Percentiles rank a stretch among this genome's conserved stretches.
These are phyloP conservation scores for Polyommatus iphigenia DNA, from an alignment of 2,888 invertebrate species.

Conservation along the genomic window DNA sequence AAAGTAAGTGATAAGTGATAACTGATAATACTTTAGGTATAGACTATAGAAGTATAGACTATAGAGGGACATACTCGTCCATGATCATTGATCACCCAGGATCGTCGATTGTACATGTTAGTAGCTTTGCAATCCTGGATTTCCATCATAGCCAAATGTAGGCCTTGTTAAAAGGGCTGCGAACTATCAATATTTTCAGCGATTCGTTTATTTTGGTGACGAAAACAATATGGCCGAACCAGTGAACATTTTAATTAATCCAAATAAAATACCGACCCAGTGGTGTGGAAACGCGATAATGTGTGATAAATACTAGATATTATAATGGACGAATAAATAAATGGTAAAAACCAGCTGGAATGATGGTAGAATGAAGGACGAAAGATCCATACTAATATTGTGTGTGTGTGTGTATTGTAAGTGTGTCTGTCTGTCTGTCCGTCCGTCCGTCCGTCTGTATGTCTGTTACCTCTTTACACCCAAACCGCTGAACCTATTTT, in stretches of 20 bases:
- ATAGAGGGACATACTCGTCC: too few relatives aligned
- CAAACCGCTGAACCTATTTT: too few relatives aligned
- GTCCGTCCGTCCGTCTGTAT: too few relatives aligned
- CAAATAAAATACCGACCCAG: constrained; percentile 24
- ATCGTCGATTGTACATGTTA: background rate
- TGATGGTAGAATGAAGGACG: background rate
- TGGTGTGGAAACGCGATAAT: constrained; percentile 16
- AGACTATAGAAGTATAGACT: too few relatives aligned
- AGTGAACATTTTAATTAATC: constrained; percentile 23
- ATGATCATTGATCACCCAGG: too few relatives aligned
- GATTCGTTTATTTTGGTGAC: constrained; percentile 11
- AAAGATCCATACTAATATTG: too few relatives aligned
- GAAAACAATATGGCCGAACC: constrained; percentile 10
- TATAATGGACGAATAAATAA: background rate
- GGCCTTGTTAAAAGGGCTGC: background rate
- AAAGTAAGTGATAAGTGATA: too few relatives aligned
- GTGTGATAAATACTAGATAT: constrained; percentile 7
- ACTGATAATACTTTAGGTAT: too few relatives aligned
- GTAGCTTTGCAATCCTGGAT: background rate
- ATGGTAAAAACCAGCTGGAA: background rate
- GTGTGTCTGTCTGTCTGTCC: too few relatives aligned
- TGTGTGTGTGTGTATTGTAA: too few relatives aligned
- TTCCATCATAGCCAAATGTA: background rate
- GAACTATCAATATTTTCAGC: background rate
- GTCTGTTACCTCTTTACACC: too few relatives aligned